Evolutionary conservation across 1,140 invertebrate species (phyloP), one percentile per base, ranked within the genome.

Genomic region (Latrodectus geometricus): DNA sequence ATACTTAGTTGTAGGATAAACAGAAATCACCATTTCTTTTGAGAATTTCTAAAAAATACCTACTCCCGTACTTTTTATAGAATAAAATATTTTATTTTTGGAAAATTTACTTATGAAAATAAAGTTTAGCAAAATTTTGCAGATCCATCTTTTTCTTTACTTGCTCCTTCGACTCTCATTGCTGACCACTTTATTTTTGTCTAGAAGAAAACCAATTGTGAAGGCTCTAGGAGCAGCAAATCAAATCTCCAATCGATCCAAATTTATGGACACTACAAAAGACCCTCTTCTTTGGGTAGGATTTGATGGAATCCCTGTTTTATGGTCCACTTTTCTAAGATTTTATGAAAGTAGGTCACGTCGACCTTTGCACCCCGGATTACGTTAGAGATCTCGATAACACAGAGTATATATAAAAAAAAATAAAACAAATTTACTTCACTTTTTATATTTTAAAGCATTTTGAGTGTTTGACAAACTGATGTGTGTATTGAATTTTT

Each of bases 161-260:
- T 23, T 9, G 12, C 49, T n/a, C 8, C 21, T 61, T 48, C 21
- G 5, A 35, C 21, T 70, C 66, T 72, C 56, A 72, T 21, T 72
- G 79, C 79, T 81, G 79, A 81, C 79, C 79, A 54, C 69, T 81
- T 81, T 81, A 81, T 81, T 81, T 72, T 81, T 23, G 65, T 65
- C 35, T 12, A 54, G 8, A 65, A 83, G 61, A 65, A 74, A 83
- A 72, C 72, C 80, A 74, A 83, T 74, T 83, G 80, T 83, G 50
- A 83, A 66, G 66, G 61, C 35, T 65, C 69, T 74, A 21, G 15
- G 70, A 23, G 23, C 50, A 83, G 54, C 80, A 83, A 83, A 83
- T 83, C 80, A 83, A 83, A 83, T 83, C 80, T 66, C 23, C 56
- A 21, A 83, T 83, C 69, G 80, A 83, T 61, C 69, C 70, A 50